A percentile compares a stretch with the other conserved stretches of the same genome.
These are phyloP conservation scores for Cherax quadricarinatus DNA, from an alignment of 1,140 invertebrate species.

Conservation along the genomic window DNA sequence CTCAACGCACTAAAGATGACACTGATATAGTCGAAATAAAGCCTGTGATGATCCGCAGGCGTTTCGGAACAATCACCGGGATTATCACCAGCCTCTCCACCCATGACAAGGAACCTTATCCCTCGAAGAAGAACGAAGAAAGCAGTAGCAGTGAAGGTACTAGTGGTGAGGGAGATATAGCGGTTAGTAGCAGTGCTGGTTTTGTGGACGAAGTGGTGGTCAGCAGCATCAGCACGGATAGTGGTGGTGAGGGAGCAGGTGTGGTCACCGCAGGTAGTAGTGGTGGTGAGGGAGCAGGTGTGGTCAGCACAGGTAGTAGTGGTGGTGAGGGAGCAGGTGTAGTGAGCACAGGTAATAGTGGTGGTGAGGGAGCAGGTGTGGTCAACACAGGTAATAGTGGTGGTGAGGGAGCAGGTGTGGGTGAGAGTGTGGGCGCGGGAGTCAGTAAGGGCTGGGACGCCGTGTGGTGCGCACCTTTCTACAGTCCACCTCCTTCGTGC, in stretches of 20 bases:
- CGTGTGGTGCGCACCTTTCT: slow-evolving; percentile 5
- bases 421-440: not conserved
- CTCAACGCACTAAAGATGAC: not conserved
- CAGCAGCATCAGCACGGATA: not conserved
- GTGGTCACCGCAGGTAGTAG: not conserved
- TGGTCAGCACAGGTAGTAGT: not conserved
- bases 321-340: slow-evolving; percentile 1
- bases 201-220: not conserved
- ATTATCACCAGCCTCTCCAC: not conserved
- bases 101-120: not conserved
- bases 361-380: not conserved
- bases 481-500: not conserved
- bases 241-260: not conserved
- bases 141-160: not conserved
- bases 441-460: slow-evolving; percentile 37
- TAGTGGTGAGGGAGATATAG: not conserved
- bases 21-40: not conserved
- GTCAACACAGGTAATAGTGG: not conserved
- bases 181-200: not conserved
- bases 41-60: not conserved
- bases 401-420: not conserved
- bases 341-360: no score
- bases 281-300: not conserved
- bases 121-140: not conserved
- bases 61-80: slow-evolving; percentile 16